Conservation (phyloP, 2,113 vertebrate genomes). For the Mesoclemmys tuberculata region DNA sequence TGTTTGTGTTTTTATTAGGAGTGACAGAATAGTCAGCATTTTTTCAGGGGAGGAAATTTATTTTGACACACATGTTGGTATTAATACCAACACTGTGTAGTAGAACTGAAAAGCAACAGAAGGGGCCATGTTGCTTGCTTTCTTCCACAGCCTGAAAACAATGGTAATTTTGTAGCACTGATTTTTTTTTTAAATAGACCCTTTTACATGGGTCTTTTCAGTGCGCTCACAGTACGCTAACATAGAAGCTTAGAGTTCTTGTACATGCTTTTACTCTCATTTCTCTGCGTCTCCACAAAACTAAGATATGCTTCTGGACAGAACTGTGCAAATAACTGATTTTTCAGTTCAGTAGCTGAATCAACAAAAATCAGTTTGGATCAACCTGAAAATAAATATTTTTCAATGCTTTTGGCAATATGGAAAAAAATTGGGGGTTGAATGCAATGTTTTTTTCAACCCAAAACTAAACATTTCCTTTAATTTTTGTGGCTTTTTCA, state of each 20-base stretch:
- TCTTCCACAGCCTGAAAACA: background rate
- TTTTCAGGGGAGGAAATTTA: background rate
- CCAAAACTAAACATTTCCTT: background rate
- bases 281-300: background rate
- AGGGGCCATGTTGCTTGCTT: fast-evolving
- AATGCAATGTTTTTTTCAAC: background rate
- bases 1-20: background rate
- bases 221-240: background rate
- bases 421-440: background rate
- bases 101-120: background rate
- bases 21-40: background rate
- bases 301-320: background rate
- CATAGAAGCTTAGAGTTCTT: background rate
- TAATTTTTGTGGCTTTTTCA: background rate
- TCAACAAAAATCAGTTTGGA: background rate
- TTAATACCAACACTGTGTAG: fast-evolving
- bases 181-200: background rate
- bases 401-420: background rate
- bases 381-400: background rate
- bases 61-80: background rate
- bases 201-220: background rate
- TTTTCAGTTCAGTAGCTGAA: background rate
- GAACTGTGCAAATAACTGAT: background rate
- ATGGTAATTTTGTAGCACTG: background rate
- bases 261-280: background rate